phyloP scores from a whole-genome alignment of 2,797 vertebrate species.

The Etheostoma perlongum region DNA sequence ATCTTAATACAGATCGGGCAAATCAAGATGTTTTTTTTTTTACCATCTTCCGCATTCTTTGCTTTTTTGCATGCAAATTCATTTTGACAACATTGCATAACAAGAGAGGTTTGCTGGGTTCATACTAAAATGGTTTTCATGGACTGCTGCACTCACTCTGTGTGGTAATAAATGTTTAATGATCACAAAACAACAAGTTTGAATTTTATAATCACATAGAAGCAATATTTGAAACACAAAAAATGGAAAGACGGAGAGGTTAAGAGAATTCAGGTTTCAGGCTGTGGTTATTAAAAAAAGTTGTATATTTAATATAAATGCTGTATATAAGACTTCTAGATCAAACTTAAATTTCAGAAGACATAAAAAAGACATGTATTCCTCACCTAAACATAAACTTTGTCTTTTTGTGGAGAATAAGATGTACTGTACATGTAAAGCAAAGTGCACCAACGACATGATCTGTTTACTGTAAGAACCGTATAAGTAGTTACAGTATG shows the following conservation, averaged over 20 bases:
- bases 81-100: background rate
- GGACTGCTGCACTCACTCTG: background rate
- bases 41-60: background rate
- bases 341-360: background rate
- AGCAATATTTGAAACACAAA: background rate
- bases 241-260: background rate
- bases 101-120: background rate
- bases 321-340: background rate
- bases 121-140: background rate
- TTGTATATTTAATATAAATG: background rate
- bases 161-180: background rate
- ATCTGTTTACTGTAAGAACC: background rate
- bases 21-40: background rate
- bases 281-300: constrained; percentile 1
- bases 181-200: background rate
- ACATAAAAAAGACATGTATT: background rate
- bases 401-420: background rate
- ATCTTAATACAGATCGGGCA: background rate
- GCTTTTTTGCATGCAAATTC: constrained; percentile 2
- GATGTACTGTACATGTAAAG: background rate
- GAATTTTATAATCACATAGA: background rate
- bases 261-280: background rate
- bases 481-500: background rate
- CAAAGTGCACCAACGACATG: background rate
- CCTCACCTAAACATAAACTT: background rate